Conservation (phyloP, 2,113 vertebrate genomes). For the Eptatretus burgeri region DNA sequence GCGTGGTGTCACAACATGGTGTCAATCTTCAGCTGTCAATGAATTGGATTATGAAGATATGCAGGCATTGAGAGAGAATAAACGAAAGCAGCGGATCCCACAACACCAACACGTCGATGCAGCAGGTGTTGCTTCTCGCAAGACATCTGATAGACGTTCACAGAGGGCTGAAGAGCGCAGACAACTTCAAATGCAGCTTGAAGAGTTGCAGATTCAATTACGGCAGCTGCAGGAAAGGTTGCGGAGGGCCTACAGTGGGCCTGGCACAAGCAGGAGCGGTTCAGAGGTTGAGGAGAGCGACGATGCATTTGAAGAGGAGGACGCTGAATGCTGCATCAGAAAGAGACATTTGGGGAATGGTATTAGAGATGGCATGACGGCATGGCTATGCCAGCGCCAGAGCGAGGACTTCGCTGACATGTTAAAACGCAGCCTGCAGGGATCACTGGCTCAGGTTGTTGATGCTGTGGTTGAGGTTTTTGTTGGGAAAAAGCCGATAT, state of each 20-base stretch:
- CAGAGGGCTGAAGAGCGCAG: slow-evolving; percentile 3
- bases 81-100: slow-evolving; percentile 4
- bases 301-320: not conserved
- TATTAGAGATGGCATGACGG: not conserved
- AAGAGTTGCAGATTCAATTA: not conserved
- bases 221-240: slow-evolving; percentile 6
- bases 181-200: not conserved
- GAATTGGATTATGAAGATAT: not conserved
- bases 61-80: slow-evolving; percentile 4
- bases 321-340: not conserved
- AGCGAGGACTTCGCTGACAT: slow-evolving; percentile 4
- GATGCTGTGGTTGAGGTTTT: slow-evolving; percentile 1
- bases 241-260: not conserved
- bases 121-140: not conserved
- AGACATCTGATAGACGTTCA: not conserved
- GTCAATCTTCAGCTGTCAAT: not conserved
- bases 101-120: not conserved
- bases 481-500: not conserved
- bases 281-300: not conserved
- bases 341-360: not conserved
- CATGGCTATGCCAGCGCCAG: not conserved
- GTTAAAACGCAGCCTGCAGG: not conserved
- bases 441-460: slow-evolving; percentile 2
- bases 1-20: not conserved
- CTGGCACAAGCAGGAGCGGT: not conserved